Base-by-base conservation (phyloP, 1,140 invertebrate genomes). In the Philaenus spumarius region DNA sequence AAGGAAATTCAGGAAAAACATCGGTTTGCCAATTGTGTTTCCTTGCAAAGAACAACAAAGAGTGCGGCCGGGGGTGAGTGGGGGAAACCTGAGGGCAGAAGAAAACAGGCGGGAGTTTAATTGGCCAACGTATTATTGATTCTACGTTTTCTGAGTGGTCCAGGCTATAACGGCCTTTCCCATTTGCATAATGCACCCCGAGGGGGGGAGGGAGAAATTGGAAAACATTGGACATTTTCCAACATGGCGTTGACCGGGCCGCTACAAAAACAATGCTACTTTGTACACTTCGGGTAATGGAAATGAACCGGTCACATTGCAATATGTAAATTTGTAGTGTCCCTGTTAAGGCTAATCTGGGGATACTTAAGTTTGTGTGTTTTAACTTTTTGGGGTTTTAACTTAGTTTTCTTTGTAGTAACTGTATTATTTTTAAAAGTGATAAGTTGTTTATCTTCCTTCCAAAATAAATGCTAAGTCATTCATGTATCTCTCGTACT, bases 151-250 rank as follows among this genome's bases (percentile, higher is more conserved):
- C 52, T 39, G 52, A 55, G 52, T 55, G 52, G 52, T 17, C 52
- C 52, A 43, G 52, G 52, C 52, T 39, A 42, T 55, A 55, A 55
- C 52, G 52, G 37, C 37, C 37, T 19, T 43, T 55, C 17, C 40
- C 52, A 55, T 55, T 55, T 55, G 51, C 51, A 53, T 53, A 53
- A 53, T 53, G 52, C 52, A 55, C 20, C 2, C 15, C 14, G 37
- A 17, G n/a, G 14, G 22, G 22, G 40, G 9, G 34, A 12, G 2
- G 30, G 53, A 55, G 59, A 61, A 58, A 61, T 60, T 55, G 62
- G 62, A 63, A 62, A 62, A 62, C 61, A 62, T 62, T 51, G 52
- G 62, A 63, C 62, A 60, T 60, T 63, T 62, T 61, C 59, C 58
- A 63, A 63, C 42, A 63, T 63, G 62, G 62, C 26, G 26, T 59